Evolutionary conservation across 2,113 vertebrate species (phyloP).

Genomic region (Semnornis frantzii): DNA sequence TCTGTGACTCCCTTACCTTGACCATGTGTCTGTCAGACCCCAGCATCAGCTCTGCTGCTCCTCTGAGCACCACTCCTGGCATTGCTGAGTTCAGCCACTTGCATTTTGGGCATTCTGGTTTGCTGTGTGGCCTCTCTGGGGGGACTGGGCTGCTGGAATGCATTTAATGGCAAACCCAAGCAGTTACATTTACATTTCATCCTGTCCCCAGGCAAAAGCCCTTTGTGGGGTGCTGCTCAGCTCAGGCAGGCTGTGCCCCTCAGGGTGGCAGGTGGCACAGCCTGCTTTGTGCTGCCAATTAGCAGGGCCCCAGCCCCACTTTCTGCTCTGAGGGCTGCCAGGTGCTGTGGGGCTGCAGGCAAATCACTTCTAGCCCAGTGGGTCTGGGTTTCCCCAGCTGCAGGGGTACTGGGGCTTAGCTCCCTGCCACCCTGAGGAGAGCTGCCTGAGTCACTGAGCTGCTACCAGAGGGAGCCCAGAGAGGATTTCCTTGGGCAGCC

Average conservation of each 20-base stretch:
- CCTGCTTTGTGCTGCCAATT: background rate
- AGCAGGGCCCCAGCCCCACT: background rate
- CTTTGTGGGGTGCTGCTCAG: background rate
- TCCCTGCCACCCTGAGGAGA: background rate
- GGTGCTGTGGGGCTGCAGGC: constrained; percentile 28
- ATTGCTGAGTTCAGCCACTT: constrained; percentile 43
- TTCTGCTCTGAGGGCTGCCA: constrained; percentile 51
- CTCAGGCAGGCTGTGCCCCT: background rate
- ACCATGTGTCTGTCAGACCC: constrained; percentile 52
- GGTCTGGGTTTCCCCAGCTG: constrained; percentile 56
- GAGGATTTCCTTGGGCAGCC: background rate
- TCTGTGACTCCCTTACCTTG: constrained; percentile 32
- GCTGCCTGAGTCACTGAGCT: background rate
- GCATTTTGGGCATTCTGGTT: background rate
- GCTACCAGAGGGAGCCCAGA: background rate
- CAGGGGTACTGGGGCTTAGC: constrained; percentile 37
- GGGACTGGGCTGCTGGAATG: background rate
- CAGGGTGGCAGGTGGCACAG: background rate
- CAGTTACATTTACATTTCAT: background rate
- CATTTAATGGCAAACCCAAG: background rate
- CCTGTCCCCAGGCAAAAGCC: background rate
- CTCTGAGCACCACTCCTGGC: constrained; percentile 17
- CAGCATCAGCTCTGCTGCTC: constrained; percentile 54
- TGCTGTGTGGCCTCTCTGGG: background rate
- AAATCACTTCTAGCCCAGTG: constrained; percentile 22